Conservation (phyloP, 2,888 invertebrate genomes). For the Sinopyrophorus schimmeli region DNA sequence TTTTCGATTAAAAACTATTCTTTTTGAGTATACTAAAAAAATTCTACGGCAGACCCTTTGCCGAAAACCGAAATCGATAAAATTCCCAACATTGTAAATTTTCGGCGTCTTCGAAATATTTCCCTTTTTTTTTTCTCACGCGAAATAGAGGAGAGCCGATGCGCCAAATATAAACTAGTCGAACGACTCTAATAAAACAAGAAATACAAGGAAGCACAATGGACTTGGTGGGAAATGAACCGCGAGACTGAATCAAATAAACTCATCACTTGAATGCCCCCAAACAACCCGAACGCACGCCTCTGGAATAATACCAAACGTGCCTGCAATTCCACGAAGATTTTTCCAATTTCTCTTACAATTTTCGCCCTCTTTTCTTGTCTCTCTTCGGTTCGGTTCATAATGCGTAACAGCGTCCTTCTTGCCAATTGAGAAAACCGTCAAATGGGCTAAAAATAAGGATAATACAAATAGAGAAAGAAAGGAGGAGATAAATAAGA, state of each 20-base stretch:
- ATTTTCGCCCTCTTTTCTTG: slow-evolving; percentile 41
- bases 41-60: background rate
- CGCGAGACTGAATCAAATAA: slow-evolving; percentile 46
- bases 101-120: background rate
- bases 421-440: slow-evolving; percentile 38
- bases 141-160: slow-evolving; percentile 7
- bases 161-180: slow-evolving; percentile 19
- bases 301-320: slow-evolving; percentile 45
- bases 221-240: slow-evolving; percentile 37
- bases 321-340: slow-evolving; percentile 46
- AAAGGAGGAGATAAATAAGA: slow-evolving; percentile 31
- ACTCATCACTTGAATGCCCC: slow-evolving; percentile 43
- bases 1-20: too few species aligned
- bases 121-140: slow-evolving; percentile 9
- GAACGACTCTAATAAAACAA: slow-evolving; percentile 18
- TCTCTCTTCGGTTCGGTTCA: slow-evolving; percentile 37
- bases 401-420: slow-evolving; percentile 33
- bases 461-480: slow-evolving; percentile 36
- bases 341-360: slow-evolving; percentile 50
- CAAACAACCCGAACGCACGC: slow-evolving; percentile 40
- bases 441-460: slow-evolving; percentile 40
- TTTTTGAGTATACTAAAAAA: too few species aligned
- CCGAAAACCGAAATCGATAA: background rate
- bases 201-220: slow-evolving; percentile 26
- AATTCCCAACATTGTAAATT: background rate